Evolutionary conservation across 1,140 invertebrate species (phyloP).

Genomic region (Sycobia sp.): DNA sequence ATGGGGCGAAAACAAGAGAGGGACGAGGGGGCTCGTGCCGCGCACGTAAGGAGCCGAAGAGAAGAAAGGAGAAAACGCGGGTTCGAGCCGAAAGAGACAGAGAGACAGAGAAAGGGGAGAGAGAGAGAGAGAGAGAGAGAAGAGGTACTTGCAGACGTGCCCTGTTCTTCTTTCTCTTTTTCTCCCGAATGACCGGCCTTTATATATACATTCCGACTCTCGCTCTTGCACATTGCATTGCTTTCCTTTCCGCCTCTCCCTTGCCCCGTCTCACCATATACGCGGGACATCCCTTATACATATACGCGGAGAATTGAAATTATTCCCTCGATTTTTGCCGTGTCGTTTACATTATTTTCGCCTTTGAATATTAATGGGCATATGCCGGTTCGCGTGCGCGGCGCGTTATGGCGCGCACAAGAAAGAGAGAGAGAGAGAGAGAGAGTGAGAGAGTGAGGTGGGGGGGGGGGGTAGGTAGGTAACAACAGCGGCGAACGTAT

Average conservation of each 20-base stretch:
- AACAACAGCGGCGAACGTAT: constrained; percentile 52
- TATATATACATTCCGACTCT: constrained; percentile 27
- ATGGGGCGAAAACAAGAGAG: not conserved
- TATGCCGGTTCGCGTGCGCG: constrained; percentile 61
- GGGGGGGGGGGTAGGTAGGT: constrained; percentile 29
- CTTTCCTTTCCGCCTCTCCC: constrained; percentile 19
- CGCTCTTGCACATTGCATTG: too few relatives aligned
- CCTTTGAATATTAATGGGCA: constrained; percentile 65
- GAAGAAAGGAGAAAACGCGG: not conserved
- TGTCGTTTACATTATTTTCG: constrained; percentile 64
- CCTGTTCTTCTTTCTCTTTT: too few relatives aligned
- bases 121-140: not conserved
- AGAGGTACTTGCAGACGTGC: not conserved
- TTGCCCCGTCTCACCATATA: too few relatives aligned
- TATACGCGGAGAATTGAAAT: constrained; percentile 61
- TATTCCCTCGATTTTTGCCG: constrained; percentile 61
- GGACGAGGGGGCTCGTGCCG: not conserved
- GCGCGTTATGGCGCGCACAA: constrained; percentile 56
- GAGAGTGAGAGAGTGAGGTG: too few relatives aligned
- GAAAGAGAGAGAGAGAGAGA: too few relatives aligned
- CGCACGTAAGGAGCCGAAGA: not conserved
- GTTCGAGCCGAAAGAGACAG: not conserved
- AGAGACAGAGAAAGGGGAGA: not conserved
- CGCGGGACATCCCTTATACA: constrained; percentile 45
- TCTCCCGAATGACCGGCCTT: constrained; percentile 17